A percentile compares a stretch with the other conserved stretches of the same genome.
phyloP scores from a whole-genome alignment of 2,797 vertebrate genomes.

The Atherinosoma microstoma region DNA sequence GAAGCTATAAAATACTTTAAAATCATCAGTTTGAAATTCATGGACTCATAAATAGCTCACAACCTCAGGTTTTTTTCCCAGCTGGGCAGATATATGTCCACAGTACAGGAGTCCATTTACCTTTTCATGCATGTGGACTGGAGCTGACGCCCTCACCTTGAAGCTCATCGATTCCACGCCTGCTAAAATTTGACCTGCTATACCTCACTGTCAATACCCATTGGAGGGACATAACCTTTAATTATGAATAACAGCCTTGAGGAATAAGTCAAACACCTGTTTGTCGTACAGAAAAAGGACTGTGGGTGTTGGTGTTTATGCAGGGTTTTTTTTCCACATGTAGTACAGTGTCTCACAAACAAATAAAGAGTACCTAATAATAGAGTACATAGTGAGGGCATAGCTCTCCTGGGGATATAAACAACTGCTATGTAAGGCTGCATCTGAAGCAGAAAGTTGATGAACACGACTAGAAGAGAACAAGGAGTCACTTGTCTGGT shows the following conservation, averaged over 20 bases:
- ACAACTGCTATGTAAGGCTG: constrained; percentile 56
- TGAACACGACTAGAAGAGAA: constrained; percentile 46
- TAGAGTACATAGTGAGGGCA: constrained; percentile 53
- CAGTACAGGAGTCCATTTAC: constrained; percentile 18
- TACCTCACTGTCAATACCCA: constrained; percentile 46
- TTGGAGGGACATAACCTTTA: constrained; percentile 25
- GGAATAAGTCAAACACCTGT: constrained; percentile 46
- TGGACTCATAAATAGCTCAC: constrained; percentile 57
- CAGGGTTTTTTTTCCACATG: constrained; percentile 14
- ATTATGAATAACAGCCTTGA: constrained; percentile 52
- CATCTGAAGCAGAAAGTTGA: constrained; percentile 54
- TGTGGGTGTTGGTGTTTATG: neutral
- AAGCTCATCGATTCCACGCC: constrained; percentile 46
- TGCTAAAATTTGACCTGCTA: constrained; percentile 51
- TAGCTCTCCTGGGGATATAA: constrained; percentile 54
- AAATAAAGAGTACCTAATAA: constrained; percentile 65
- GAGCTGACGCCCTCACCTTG: constrained; percentile 43
- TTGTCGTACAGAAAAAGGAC: neutral
- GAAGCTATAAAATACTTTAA: constrained; percentile 64
- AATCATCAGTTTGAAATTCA: constrained; percentile 67
- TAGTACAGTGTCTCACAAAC: constrained; percentile 45
- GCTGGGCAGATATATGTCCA: constrained; percentile 32
- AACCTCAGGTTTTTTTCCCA: constrained; percentile 16
- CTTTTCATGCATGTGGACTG: constrained; percentile 26
- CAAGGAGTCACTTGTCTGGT: constrained; percentile 38